A percentile compares a stretch with the other conserved stretches of the same genome.
Evolutionary conservation across 2,113 vertebrate species (phyloP).

Genomic region (Uria aalge): DNA sequence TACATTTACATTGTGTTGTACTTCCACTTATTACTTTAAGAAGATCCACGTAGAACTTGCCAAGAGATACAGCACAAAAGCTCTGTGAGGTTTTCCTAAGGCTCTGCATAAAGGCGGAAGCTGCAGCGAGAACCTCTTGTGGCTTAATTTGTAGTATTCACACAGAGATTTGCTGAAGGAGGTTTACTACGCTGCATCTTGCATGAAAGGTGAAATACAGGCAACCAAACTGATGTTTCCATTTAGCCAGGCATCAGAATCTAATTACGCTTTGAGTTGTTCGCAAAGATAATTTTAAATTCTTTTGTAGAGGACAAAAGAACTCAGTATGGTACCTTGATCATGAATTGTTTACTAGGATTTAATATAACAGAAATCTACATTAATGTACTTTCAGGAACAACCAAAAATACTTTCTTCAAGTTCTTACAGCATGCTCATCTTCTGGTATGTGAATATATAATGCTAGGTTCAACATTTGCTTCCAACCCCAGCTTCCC

Average conservation of each 20-base stretch:
- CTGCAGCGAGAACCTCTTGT: not conserved
- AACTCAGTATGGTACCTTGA: not conserved
- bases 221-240: not conserved
- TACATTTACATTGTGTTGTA: not conserved
- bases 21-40: not conserved
- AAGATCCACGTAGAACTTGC: not conserved
- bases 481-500: fast-evolving
- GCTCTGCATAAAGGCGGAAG: not conserved
- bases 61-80: not conserved
- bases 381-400: not conserved
- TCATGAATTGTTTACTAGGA: not conserved
- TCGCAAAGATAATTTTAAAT: not conserved
- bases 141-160: not conserved
- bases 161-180: not conserved
- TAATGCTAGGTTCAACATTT: not conserved
- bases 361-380: not conserved
- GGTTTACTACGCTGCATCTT: not conserved
- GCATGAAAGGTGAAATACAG: not conserved
- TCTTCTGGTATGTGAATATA: not conserved
- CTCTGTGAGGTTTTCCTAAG: not conserved
- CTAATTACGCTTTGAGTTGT: not conserved
- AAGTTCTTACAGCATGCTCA: not conserved
- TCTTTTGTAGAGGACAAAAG: not conserved
- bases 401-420: not conserved
- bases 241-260: not conserved